Base-by-base conservation (phyloP, 2,797 vertebrate species). In the Spinus pinus region DNA sequence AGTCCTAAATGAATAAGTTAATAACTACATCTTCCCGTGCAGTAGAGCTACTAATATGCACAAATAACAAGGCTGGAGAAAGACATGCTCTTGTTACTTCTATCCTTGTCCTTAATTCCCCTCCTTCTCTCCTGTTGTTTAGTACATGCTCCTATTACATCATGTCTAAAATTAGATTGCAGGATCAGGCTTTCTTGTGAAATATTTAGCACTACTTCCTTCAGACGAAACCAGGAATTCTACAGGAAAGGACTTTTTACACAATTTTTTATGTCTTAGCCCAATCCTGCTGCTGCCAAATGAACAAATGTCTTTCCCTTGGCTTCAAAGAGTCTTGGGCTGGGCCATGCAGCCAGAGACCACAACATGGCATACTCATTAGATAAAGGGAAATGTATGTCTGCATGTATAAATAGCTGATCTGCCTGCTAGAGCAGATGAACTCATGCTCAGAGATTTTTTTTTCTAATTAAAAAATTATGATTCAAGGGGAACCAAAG, bases 141-240 rank as follows among this genome's bases (percentile, higher is more conserved):
- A 89, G 80, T 79, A 85, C 86, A 87, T 0, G 4, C 42, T 96
- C 64, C 86, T 89, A 37, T 95, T 92, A 81, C 89, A 93, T 93
- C 94, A 96, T 72, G 72, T 50, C 86, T 94, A 93, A 96, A 96
- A 92, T 96, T 88, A 96, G 84, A 72, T 44, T 83, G 65, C 33
- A 92, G 70, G 84, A 89, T 91, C 82, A 94, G 81, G 37, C 54
- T 95, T 94, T 96, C 91, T 91, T 86, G 47, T 83, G 89, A 93
- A 94, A 90, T 79, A 91, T 79, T 94, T 92, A 91, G 70, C 7
- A 4, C 79, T 83, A 62, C 57, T 85, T 93, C 74, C 73, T 93
- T 93, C 54, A 96, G 85, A 62, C 3, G 0, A 91, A 79, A 86
- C 42, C 28, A 74, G 23, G 51, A 94, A 85, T 92, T 93, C 90